phyloP scores from a whole-genome alignment of 2,113 vertebrate species.

The Vimba vimba region DNA sequence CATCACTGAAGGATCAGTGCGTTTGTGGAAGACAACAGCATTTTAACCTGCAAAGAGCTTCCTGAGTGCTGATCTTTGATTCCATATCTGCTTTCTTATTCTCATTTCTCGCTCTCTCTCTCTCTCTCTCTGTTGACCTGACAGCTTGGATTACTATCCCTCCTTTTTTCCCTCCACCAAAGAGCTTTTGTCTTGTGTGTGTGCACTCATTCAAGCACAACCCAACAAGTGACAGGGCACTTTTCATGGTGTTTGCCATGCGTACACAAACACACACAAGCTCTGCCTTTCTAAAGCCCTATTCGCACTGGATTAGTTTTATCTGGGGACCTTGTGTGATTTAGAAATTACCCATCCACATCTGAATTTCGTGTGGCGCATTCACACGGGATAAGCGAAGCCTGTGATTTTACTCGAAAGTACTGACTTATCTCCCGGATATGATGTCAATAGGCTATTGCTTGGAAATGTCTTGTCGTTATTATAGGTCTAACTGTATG shows the following conservation, averaged over 20 bases:
- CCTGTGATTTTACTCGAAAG: too few species aligned
- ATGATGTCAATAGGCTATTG: too few species aligned
- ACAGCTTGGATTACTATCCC: conserved; percentile 15
- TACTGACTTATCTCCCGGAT: too few species aligned
- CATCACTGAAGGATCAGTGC: conserved; percentile 47
- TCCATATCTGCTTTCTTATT: conserved; percentile 22
- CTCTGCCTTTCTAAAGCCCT: background rate
- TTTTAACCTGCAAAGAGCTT: background rate
- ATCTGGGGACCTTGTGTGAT: too few species aligned
- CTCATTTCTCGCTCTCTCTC: background rate
- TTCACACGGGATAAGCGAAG: too few species aligned
- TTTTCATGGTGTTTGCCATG: background rate
- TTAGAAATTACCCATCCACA: too few species aligned
- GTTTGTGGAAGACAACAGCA: background rate
- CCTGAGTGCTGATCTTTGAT: conserved; percentile 33
- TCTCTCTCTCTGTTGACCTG: background rate
- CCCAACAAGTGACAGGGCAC: conserved; percentile 21
- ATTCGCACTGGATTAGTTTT: too few species aligned
- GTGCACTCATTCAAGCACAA: background rate
- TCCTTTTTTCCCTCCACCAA: background rate
- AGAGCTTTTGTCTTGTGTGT: conserved; percentile 14
- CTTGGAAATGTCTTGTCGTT: too few species aligned
- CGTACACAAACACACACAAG: background rate
- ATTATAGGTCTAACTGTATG: too few species aligned
- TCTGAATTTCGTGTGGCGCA: too few species aligned